These are phyloP conservation scores for Dipodomys ordii DNA, from an alignment of 2,113 vertebrate species.

Conservation along the genomic window DNA sequence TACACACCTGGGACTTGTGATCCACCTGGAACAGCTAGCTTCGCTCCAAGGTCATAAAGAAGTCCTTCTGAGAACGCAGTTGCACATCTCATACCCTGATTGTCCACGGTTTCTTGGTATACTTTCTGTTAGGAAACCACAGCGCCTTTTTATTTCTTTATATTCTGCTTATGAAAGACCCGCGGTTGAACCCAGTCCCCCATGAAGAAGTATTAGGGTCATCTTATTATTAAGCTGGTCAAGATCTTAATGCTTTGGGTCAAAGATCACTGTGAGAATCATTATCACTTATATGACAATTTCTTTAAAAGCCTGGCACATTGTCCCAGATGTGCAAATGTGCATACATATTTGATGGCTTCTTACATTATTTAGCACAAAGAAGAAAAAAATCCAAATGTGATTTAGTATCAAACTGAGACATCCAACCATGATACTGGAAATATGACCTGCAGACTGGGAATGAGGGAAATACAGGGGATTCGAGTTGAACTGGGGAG, in stretches of 20 bases:
- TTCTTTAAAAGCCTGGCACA: conserved; percentile 38
- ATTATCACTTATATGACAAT: conserved; percentile 9
- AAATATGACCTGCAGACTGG: neutral
- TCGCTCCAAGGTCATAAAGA: neutral
- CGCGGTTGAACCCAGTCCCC: neutral
- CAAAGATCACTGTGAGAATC: conserved; percentile 38
- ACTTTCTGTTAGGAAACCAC: neutral
- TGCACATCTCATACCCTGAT: neutral
- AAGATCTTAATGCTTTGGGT: conserved; percentile 36
- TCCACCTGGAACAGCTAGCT: neutral
- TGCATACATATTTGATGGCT: conserved; percentile 60
- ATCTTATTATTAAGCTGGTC: neutral
- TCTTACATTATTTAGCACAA: conserved; percentile 59
- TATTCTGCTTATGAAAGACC: neutral
- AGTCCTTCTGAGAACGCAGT: neutral
- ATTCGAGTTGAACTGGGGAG: neutral
- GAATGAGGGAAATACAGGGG: neutral
- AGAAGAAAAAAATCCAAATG: conserved; percentile 1
- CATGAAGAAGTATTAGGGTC: neutral
- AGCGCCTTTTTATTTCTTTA: neutral
- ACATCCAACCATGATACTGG: neutral
- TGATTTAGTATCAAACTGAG: neutral
- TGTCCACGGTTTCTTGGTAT: neutral
- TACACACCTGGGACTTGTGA: neutral
- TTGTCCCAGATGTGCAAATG: conserved; percentile 64